Base-by-base conservation (phyloP, 2,888 invertebrate species). In the Macaria notata region DNA sequence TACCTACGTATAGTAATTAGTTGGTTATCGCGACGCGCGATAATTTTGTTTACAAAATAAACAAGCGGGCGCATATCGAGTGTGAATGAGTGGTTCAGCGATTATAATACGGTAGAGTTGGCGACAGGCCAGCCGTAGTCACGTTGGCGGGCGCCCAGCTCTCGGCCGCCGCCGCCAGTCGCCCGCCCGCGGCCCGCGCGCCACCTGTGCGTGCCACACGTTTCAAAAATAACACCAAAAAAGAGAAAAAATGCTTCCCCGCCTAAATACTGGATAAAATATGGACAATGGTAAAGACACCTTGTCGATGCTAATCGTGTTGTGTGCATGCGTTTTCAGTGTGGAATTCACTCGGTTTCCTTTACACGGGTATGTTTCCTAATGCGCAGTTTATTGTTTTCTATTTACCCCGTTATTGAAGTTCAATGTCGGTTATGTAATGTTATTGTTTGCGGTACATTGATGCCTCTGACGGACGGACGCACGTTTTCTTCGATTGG, bases 31-130 rank as follows among this genome's bases (percentile, higher is more conserved):
- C 31, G 29, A 29, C 33, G 39, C 51, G 79, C 51, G 79, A 79
- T 75, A 78, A 73, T 54, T 65, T 79, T 88, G 88, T 88, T 89
- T 89, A 89, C 88, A 86, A 84, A 86, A 85, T 83, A 86, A 84
- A 81, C 79, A 72, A 68, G 63, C 46, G 5, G 29, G 36, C 41
- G 56, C 66, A 78, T 81, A 83, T 83, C 84, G 68, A 56, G 64
- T 56, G 64, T 63, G 65, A 70, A 71, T 71, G 71, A 67, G 63
- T 42, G 47, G 52, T 49, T 59, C 56, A 52, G 36, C 53, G 62
- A 60, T 60, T 41, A 41, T 41, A n/a, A 41, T 61, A 59, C 50
- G 59, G 19, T 44, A 36, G 30, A 6, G 6, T 66, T 85, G 86
- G 86, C 81, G 48, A 39, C 6, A 33, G 31, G 80, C 84, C 86